Conservation (phyloP, 2,888 invertebrate species). For the Oxycera nigricornis region DNA sequence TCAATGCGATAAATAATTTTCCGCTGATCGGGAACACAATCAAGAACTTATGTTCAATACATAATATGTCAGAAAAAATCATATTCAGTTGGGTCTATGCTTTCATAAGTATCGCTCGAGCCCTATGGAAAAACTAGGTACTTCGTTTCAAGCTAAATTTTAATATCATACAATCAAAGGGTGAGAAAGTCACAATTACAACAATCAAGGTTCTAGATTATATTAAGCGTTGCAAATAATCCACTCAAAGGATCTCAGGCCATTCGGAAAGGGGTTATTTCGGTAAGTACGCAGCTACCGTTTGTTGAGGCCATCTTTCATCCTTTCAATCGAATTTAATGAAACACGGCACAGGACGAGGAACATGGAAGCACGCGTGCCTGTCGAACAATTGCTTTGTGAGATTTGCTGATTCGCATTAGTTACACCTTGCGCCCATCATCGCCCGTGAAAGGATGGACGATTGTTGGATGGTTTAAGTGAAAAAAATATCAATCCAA, state of each 20-base stretch:
- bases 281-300: not conserved
- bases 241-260: constrained; percentile 16
- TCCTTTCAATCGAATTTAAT: constrained; percentile 24
- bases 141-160: too few relatives aligned
- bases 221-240: constrained; percentile 30
- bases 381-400: constrained; percentile 25
- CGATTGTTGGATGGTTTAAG: constrained; percentile 22
- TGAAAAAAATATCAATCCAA: constrained; percentile 31
- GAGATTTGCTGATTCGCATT: constrained; percentile 41
- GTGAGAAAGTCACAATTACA: constrained; percentile 36
- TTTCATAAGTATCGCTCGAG: too few relatives aligned
- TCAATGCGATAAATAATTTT: too few relatives aligned
- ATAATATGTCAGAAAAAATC: too few relatives aligned
- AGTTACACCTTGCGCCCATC: constrained; percentile 38
- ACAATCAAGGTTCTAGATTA: constrained; percentile 9
- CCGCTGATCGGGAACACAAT: too few relatives aligned
- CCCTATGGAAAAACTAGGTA: too few relatives aligned
- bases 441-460: not conserved
- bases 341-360: constrained; percentile 24
- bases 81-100: too few relatives aligned
- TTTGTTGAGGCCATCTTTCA: not conserved
- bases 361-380: constrained; percentile 38
- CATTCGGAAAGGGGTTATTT: not conserved
- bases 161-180: not conserved
- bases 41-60: too few relatives aligned